A percentile compares a stretch with the other conserved stretches of the same genome.
These are phyloP conservation scores for Protonibea diacanthus DNA, from an alignment of 2,797 vertebrate genomes.

Conservation along the genomic window DNA sequence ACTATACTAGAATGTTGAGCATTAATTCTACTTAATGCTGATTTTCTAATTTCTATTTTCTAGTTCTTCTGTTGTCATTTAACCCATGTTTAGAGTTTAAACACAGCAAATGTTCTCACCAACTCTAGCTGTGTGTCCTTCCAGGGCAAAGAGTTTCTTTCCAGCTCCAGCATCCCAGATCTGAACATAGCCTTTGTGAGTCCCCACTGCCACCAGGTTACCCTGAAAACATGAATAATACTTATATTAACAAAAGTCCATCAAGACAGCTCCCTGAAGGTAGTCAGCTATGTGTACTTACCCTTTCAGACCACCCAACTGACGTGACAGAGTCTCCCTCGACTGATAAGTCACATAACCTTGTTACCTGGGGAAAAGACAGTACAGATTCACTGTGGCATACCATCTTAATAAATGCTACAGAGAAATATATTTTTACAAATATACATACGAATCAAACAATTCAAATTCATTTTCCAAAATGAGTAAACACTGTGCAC, in stretches of 20 bases:
- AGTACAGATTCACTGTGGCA: neutral
- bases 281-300: conserved; percentile 50
- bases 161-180: conserved; percentile 96
- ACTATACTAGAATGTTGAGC: neutral
- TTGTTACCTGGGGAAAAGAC: conserved; percentile 87
- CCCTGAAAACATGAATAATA: conserved; percentile 65
- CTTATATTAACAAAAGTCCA: neutral
- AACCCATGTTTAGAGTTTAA: conserved; percentile 1
- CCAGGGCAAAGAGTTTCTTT: conserved; percentile 93
- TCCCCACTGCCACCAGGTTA: conserved; percentile 84
- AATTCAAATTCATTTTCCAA: neutral
- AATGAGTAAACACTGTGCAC: neutral
- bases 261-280: neutral
- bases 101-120: conserved; percentile 82
- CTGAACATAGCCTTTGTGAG: conserved; percentile 85
- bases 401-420: too few species aligned
- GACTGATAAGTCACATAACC: conserved; percentile 93
- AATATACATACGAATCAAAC: neutral
- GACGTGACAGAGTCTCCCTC: conserved; percentile 96
- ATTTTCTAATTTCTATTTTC: neutral
- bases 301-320: conserved; percentile 95
- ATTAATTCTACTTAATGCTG: neutral
- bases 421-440: too few species aligned
- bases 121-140: conserved; percentile 94
- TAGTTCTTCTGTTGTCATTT: neutral